Conservation (phyloP, 2,113 vertebrate genomes). For the Elanus axillaris region DNA sequence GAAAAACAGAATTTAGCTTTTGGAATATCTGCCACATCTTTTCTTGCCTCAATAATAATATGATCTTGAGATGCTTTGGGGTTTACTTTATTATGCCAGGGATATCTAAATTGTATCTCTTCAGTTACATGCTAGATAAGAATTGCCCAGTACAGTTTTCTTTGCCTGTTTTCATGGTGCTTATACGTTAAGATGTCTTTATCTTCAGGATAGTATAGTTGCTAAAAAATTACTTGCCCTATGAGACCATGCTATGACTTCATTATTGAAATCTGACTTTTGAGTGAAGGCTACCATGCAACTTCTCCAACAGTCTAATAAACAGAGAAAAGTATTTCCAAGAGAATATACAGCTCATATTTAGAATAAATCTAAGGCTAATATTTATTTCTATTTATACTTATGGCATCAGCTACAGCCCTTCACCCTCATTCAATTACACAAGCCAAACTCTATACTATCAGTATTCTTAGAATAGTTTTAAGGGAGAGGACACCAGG, state of each 20-base stretch:
- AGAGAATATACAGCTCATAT: background rate
- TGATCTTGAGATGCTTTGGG: background rate
- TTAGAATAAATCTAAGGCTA: background rate
- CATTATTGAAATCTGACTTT: background rate
- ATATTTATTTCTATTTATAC: background rate
- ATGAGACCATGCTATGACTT: background rate
- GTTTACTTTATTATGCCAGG: slow-evolving; percentile 16
- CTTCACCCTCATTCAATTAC: background rate
- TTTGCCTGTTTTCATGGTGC: background rate
- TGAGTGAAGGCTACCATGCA: background rate
- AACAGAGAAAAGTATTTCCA: background rate
- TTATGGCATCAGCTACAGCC: background rate
- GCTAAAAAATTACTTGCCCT: background rate
- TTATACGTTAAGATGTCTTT: background rate
- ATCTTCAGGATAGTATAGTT: background rate
- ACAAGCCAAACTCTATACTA: background rate
- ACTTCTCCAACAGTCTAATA: background rate
- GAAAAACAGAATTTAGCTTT: background rate
- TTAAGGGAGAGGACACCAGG: background rate
- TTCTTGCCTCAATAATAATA: background rate
- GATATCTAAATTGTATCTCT: slow-evolving; percentile 46
- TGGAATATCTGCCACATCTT: background rate
- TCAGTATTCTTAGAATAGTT: background rate
- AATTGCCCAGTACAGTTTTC: background rate
- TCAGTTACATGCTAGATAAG: slow-evolving; percentile 11